These are phyloP conservation scores for Heliconius hewitsoni DNA, from an alignment of 1,140 invertebrate genomes.

Conservation along the genomic window DNA sequence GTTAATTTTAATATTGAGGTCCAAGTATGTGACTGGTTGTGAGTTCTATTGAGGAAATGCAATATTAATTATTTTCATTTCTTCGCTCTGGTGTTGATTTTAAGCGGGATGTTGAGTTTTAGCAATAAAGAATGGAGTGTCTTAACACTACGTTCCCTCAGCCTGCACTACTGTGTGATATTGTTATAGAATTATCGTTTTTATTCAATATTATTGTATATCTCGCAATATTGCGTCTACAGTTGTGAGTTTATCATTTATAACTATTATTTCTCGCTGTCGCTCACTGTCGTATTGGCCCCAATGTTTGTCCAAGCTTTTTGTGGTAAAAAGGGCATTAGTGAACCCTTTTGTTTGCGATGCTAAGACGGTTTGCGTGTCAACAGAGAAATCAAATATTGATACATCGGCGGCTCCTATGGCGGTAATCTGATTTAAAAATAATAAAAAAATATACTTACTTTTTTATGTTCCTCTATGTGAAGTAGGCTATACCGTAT, in stretches of 20 bases:
- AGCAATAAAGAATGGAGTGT: too few species aligned
- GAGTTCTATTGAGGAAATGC: too few species aligned
- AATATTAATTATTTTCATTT: too few species aligned
- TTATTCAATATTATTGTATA: too few species aligned
- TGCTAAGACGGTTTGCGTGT: slow-evolving; percentile 76
- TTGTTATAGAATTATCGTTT: too few species aligned
- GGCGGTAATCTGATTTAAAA: slow-evolving; percentile 64
- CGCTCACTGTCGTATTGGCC: slow-evolving; percentile 43
- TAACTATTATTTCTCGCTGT: slow-evolving; percentile 19
- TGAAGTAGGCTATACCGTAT: slow-evolving; percentile 29
- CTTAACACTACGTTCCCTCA: too few species aligned
- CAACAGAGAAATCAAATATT: slow-evolving; percentile 72
- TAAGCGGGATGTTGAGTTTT: too few species aligned
- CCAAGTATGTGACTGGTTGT: too few species aligned
- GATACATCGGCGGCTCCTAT: slow-evolving; percentile 67
- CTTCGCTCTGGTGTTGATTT: too few species aligned
- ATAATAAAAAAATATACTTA: slow-evolving; percentile 41
- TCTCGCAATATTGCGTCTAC: too few species aligned
- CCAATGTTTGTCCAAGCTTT: slow-evolving; percentile 74
- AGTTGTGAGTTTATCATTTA: slow-evolving; percentile 1
- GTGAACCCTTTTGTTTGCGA: slow-evolving; percentile 75
- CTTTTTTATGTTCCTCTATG: slow-evolving; percentile 46
- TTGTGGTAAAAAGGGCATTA: slow-evolving; percentile 79
- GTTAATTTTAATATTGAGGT: too few species aligned
- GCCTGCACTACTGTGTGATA: too few species aligned